Conservation (phyloP, 2,113 vertebrate genomes). For the Eclectus roratus region DNA sequence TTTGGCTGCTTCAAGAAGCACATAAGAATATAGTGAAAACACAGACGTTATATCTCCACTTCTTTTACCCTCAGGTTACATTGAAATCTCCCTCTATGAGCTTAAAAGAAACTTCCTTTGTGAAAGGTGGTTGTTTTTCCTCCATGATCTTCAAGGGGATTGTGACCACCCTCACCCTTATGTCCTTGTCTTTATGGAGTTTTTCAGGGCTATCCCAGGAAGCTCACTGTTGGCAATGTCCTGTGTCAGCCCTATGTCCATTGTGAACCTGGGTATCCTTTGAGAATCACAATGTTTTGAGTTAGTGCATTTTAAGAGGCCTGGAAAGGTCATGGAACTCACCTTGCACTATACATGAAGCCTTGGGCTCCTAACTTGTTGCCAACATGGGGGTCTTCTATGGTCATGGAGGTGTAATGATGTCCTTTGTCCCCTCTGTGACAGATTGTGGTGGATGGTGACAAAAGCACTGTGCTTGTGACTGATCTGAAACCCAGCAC, state of each 20-base stretch:
- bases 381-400: background rate
- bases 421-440: background rate
- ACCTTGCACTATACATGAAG: background rate
- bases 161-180: background rate
- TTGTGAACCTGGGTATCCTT: background rate
- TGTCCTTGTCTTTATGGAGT: background rate
- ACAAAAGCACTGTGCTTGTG: conserved; percentile 73
- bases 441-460: conserved; percentile 81
- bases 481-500: conserved; percentile 78
- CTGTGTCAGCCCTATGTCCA: too few species aligned
- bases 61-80: background rate
- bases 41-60: background rate
- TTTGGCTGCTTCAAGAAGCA: background rate
- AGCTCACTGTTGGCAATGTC: background rate
- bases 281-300: accelerated
- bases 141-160: background rate
- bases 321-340: background rate
- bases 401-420: background rate
- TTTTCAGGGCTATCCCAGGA: background rate
- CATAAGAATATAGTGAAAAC: background rate
- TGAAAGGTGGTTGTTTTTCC: background rate
- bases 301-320: background rate
- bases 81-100: background rate
- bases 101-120: background rate
- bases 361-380: background rate